phyloP scores from a whole-genome alignment of 1,140 invertebrate species.

The Aphelenchoides avenae region DNA sequence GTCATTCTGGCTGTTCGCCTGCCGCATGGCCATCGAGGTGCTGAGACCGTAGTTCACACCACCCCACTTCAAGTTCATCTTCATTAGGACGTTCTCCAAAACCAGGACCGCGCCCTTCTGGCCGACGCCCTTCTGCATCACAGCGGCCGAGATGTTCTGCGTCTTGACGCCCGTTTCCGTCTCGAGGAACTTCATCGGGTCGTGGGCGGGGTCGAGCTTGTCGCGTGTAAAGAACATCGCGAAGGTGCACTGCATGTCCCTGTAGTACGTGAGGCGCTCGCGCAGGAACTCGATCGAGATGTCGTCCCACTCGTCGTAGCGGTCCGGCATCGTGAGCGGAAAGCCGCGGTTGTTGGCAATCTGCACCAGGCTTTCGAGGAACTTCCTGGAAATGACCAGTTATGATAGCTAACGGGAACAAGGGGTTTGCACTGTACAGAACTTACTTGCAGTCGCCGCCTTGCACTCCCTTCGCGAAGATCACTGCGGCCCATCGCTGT shows the following conservation, averaged over 20 bases:
- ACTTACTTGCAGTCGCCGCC: constrained; percentile 15
- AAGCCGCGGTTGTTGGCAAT: too few species aligned
- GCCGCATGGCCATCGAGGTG: too few species aligned
- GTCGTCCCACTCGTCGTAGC: too few species aligned
- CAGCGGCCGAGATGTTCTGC: constrained; percentile 6
- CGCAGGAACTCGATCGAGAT: too few species aligned
- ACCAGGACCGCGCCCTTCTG: constrained; percentile 9
- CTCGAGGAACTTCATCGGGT: constrained; percentile 10
- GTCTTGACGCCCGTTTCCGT: constrained; percentile 6
- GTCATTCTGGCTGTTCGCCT: too few species aligned
- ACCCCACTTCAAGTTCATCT: constrained; percentile 13
- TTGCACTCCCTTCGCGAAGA: constrained; percentile 13
- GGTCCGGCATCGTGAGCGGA: too few species aligned
- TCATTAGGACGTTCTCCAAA: constrained; percentile 14
- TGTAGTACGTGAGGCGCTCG: too few species aligned
- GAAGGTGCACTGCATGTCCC: too few species aligned
- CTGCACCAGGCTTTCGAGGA: too few species aligned
- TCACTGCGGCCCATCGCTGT: constrained; percentile 15
- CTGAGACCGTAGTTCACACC: constrained; percentile 10
- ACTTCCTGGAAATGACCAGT: too few species aligned
- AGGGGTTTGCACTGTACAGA: too few species aligned
- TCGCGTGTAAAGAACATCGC: constrained; percentile 15
- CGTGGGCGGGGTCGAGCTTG: constrained; percentile 19
- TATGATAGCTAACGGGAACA: too few species aligned
- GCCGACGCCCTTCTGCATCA: constrained; percentile 10